A percentile compares a stretch with the other conserved stretches of the same genome.
These are phyloP conservation scores for Leucoraja ocellata DNA, from an alignment of 2,797 vertebrate genomes.

Conservation along the genomic window DNA sequence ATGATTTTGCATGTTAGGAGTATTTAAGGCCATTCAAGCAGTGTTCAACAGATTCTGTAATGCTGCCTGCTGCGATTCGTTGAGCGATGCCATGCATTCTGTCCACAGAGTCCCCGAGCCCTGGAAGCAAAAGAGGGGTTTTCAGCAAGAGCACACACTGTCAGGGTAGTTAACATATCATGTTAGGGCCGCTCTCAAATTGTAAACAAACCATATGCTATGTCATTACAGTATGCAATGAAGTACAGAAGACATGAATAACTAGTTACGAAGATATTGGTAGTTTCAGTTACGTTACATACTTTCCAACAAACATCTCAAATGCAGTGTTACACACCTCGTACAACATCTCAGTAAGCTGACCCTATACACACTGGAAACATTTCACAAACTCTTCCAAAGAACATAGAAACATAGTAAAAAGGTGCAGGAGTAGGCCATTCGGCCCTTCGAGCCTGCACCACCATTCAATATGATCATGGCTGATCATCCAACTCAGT, in stretches of 20 bases:
- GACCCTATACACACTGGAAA: not conserved
- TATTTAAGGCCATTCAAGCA: slow-evolving; percentile 72
- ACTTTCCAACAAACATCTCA: too few species aligned
- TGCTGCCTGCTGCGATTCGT: slow-evolving; percentile 87
- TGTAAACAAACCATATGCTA: not conserved
- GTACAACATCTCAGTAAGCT: not conserved
- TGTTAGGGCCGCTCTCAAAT: not conserved
- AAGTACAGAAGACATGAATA: not conserved
- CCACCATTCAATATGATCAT: too few species aligned
- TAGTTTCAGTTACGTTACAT: too few species aligned
- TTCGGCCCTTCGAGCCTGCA: too few species aligned
- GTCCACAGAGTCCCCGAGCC: slow-evolving; percentile 88
- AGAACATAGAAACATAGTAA: too few species aligned
- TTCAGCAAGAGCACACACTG: not conserved
- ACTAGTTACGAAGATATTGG: too few species aligned
- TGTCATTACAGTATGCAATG: not conserved
- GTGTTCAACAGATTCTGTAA: slow-evolving; percentile 90
- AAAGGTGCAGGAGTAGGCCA: too few species aligned
- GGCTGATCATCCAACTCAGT: too few species aligned
- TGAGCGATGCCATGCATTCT: slow-evolving; percentile 86
- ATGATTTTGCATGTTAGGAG: slow-evolving; percentile 60
- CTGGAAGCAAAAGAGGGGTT: slow-evolving; percentile 52
- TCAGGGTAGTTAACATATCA: not conserved
- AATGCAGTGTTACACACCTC: not conserved
- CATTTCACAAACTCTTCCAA: not conserved